Base-by-base conservation (phyloP, 2,797 vertebrate species). In the Halcyon leucocephala region DNA sequence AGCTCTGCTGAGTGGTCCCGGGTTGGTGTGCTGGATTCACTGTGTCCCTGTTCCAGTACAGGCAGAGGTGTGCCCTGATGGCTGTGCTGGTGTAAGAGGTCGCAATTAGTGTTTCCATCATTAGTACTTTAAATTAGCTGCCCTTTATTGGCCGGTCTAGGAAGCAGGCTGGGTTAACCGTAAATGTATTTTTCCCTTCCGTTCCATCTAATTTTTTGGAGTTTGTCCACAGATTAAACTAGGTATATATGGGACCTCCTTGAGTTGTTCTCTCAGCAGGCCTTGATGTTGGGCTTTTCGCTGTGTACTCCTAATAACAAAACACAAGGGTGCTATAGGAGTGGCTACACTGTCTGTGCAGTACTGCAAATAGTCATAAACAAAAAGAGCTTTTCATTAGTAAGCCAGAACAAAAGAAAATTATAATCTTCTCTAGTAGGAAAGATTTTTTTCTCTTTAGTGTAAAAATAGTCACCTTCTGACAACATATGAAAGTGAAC, bases 401-500 rank as follows among this genome's bases (percentile, higher is more conserved):
- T 67, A 71, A 83, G 33, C 33, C 37, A 72, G 61, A 95, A 91
- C 61, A 77, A 37, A 74, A 69, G 86, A 88, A 90, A 79, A 54
- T 15, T 7, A 3, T 52, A 24, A 49, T 82, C 31, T 82, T 82
- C 58, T 58, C 46, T 41, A 67, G 69, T 54, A 90, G 87, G 49
- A 95, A 93, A 90, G 44, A 35, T 81, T 90, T 94, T 48, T 88
- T 46, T 81, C 69, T 94, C 57, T 85, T 65, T 90, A 81, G 41
- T 67, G 64, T 85, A 82, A 89, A 94, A 95, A 80, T 31, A 92
- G 51, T 91, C 37, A 81, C 78, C 57, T 61, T 85, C 92, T 96
- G 92, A 89, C 88, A 96, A 95, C 77, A 48, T 82, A 46, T 44
- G 64, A 93, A 93, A 94, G 46, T 76, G 62, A 84, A 81, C 82